A percentile compares a stretch with the other conserved stretches of the same genome.
phyloP scores from a whole-genome alignment of 92 coral and sea anemone genomes.

The Phenganax stokvisi region DNA sequence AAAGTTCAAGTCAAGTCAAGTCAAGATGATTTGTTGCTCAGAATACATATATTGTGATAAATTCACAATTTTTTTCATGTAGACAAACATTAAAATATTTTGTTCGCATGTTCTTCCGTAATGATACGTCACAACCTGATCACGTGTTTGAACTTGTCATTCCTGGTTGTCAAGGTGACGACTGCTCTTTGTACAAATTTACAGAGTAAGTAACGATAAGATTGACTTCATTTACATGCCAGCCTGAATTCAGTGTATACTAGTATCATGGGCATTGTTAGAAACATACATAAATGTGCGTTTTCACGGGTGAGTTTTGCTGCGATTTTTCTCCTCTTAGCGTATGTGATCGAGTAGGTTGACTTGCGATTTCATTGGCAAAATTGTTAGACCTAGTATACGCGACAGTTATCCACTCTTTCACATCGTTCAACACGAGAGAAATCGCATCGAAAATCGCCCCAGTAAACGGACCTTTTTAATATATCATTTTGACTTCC shows the following conservation, averaged over 20 bases:
- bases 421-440: no score
- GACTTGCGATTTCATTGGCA: no score
- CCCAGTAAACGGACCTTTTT: no score
- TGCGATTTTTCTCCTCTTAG: no score
- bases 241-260: not conserved
- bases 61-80: slow-evolving; percentile 4
- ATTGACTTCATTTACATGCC: not conserved
- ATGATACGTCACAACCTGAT: slow-evolving; percentile 46
- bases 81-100: slow-evolving; percentile 42
- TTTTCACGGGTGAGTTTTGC: no score
- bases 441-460: no score
- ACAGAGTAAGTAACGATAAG: slow-evolving; percentile 49
- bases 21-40: not conserved
- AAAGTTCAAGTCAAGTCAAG: not conserved
- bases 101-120: slow-evolving; percentile 70
- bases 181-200: slow-evolving; percentile 66
- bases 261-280: not conserved
- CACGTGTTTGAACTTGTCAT: slow-evolving; percentile 46
- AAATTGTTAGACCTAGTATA: no score
- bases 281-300: not conserved
- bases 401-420: no score
- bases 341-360: no score
- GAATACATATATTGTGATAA: not conserved
- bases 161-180: slow-evolving; percentile 25
- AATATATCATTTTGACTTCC: no score